A percentile compares a stretch with the other conserved stretches of the same genome.
phyloP scores from a whole-genome alignment of 2,113 vertebrate species.

The Nycticorax nycticorax region DNA sequence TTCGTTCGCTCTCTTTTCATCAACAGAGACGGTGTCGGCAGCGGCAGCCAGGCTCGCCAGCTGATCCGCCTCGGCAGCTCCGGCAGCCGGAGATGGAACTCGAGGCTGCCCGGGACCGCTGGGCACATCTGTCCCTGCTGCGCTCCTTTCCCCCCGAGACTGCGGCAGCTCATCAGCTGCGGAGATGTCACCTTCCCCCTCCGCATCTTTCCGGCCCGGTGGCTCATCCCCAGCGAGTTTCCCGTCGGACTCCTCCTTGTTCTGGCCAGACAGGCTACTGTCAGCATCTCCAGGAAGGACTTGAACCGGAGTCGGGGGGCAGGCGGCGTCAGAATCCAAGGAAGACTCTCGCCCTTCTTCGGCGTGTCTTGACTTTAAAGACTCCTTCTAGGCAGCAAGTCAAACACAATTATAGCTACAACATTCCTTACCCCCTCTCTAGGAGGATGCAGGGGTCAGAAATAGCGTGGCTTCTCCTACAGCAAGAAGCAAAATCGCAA shows the following conservation, averaged over 20 bases:
- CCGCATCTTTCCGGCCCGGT: background rate
- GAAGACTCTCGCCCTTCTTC: slow-evolving; percentile 50
- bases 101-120: background rate
- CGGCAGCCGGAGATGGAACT: background rate
- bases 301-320: background rate
- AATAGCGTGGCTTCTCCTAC: background rate
- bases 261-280: background rate
- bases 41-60: background rate
- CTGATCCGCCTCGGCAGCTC: background rate
- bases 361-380: slow-evolving; percentile 31
- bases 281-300: background rate
- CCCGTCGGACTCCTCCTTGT: background rate
- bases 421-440: background rate
- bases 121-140: background rate
- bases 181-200: background rate
- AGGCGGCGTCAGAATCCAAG: background rate
- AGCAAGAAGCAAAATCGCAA: background rate
- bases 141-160: background rate
- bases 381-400: slow-evolving; percentile 56
- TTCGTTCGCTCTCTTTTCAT: background rate
- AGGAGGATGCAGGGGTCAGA: background rate
- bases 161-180: background rate
- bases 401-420: slow-evolving; percentile 26
- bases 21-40: background rate
- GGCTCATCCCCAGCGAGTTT: background rate